A percentile compares a stretch with the other conserved stretches of the same genome.
phyloP scores from a whole-genome alignment of 1,140 invertebrate species.

The Cepaea nemoralis region DNA sequence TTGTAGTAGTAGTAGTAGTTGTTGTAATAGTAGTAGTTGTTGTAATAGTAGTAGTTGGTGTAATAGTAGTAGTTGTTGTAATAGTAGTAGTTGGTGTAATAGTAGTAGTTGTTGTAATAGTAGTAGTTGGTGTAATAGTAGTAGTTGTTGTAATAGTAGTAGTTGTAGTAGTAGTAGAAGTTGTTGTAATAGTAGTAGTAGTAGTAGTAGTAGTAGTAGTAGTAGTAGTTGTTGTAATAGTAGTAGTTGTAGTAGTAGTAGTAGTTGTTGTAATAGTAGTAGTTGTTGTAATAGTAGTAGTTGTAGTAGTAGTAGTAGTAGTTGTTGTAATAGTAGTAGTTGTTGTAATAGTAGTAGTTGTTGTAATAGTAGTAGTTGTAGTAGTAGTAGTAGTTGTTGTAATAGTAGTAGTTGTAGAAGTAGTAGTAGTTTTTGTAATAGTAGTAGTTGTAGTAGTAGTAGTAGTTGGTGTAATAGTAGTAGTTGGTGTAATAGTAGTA shows the following conservation, averaged over 20 bases:
- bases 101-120: background rate
- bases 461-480: too few species aligned
- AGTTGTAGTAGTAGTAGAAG: background rate
- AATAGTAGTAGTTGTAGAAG: too few species aligned
- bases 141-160: background rate
- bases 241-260: constrained; percentile 11
- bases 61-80: background rate
- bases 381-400: background rate
- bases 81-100: background rate
- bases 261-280: background rate
- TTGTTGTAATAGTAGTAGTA: constrained; percentile 4
- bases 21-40: constrained; percentile 4
- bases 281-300: constrained; percentile 1
- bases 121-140: background rate
- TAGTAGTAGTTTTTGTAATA: too few species aligned
- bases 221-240: background rate
- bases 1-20: constrained; percentile 5
- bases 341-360: constrained; percentile 4
- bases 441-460: too few species aligned
- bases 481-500: too few species aligned
- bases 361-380: constrained; percentile 5
- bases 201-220: constrained; percentile 16
- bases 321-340: constrained; percentile 2
- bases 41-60: background rate
- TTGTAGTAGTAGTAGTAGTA: constrained; percentile 14